Conservation (phyloP, 2,797 vertebrate species). For the Phalanger gymnotis region DNA sequence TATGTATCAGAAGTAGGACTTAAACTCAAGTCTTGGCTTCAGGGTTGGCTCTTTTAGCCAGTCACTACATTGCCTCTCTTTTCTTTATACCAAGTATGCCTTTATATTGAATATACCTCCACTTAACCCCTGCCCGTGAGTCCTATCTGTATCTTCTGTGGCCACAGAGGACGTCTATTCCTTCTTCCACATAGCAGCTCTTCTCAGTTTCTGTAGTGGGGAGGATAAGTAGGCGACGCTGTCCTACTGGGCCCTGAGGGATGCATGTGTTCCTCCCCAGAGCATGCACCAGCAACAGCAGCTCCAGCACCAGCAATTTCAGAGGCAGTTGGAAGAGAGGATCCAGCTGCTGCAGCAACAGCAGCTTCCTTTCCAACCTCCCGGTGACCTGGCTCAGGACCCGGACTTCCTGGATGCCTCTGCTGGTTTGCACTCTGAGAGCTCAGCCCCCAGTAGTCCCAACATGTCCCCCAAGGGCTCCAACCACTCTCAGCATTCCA, state of each 20-base stretch:
- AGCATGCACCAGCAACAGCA: conserved; percentile 95
- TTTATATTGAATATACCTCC: background rate
- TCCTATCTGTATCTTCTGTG: fast-evolving
- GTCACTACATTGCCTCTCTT: background rate
- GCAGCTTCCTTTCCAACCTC: conserved; percentile 88
- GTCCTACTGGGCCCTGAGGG: background rate
- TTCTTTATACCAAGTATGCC: background rate
- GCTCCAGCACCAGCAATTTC: conserved; percentile 95
- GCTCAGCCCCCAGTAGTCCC: conserved; percentile 94
- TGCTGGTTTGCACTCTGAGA: conserved; percentile 86
- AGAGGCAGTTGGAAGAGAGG: conserved; percentile 94
- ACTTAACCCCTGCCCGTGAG: background rate
- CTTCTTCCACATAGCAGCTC: background rate
- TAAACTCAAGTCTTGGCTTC: background rate
- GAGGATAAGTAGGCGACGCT: background rate
- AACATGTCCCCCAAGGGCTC: conserved; percentile 93
- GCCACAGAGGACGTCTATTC: background rate
- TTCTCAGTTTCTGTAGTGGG: background rate
- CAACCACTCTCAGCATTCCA: conserved; percentile 91
- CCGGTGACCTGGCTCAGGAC: conserved; percentile 84
- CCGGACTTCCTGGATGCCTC: conserved; percentile 88
- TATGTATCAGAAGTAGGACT: background rate
- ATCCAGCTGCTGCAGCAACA: conserved; percentile 94
- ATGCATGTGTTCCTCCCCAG: conserved; percentile 80
- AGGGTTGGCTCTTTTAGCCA: background rate